A percentile compares a stretch with the other conserved stretches of the same genome.
phyloP scores from a whole-genome alignment of 2,113 vertebrate genomes.

The Casuarius casuarius region DNA sequence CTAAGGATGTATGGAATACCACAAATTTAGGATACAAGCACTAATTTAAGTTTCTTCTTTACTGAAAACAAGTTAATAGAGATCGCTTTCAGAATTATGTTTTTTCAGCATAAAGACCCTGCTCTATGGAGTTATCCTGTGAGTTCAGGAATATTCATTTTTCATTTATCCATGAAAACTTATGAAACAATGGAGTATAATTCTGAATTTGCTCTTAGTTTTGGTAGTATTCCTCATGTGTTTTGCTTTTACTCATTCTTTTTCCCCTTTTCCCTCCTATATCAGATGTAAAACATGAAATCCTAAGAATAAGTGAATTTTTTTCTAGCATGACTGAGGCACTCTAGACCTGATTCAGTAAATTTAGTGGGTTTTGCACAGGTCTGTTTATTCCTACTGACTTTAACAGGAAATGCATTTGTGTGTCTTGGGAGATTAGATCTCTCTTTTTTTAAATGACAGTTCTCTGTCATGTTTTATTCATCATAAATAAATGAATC shows the following conservation, averaged over 20 bases:
- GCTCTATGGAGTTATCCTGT: not conserved
- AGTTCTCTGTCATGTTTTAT: constrained; percentile 54
- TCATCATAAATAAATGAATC: constrained; percentile 44
- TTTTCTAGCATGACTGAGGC: not conserved
- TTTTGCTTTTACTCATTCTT: not conserved
- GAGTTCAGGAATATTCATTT: not conserved
- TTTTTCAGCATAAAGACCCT: not conserved
- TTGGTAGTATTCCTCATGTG: not conserved
- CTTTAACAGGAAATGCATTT: constrained; percentile 25
- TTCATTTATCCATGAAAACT: not conserved
- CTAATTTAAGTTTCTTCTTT: not conserved
- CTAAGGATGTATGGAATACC: not conserved
- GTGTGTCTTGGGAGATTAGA: constrained; percentile 33
- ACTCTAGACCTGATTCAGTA: not conserved
- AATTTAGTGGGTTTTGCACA: not conserved
- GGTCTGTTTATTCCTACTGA: constrained; percentile 14
- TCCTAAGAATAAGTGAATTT: not conserved
- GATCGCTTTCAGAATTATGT: not conserved
- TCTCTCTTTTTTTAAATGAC: constrained; percentile 12
- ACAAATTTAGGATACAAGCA: not conserved
- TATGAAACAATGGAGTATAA: not conserved
- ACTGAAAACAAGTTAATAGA: not conserved
- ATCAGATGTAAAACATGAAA: not conserved
- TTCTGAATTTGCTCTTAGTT: not conserved
- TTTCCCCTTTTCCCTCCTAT: not conserved